Percentiles rank a stretch among this genome's conserved stretches.
Conservation (phyloP, 2,888 invertebrate species). For the Spodoptera littoralis region DNA sequence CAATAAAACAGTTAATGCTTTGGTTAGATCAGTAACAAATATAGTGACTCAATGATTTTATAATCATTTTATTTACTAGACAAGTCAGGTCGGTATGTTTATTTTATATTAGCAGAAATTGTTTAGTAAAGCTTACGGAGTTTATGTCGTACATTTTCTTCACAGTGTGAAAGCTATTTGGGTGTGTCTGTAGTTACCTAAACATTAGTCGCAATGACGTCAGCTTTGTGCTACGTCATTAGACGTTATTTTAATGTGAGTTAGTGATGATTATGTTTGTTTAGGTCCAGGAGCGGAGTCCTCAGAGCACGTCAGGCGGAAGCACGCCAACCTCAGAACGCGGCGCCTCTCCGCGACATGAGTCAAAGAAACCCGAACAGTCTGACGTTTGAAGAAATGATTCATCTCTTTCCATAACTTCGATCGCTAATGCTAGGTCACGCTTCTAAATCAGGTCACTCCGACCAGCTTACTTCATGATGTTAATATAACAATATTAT, state of each 20-base stretch:
- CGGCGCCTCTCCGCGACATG: conserved; percentile 70
- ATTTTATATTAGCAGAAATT: not conserved
- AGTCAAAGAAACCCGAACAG: conserved; percentile 38
- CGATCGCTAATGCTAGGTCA: conserved; percentile 11
- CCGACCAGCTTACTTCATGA: conserved; percentile 23
- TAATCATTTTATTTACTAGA: not conserved
- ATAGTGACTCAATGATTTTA: conserved; percentile 23
- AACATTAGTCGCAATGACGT: not conserved
- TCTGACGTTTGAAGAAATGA: conserved; percentile 8
- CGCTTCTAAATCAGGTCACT: conserved; percentile 18
- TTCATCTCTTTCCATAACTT: conserved; percentile 11
- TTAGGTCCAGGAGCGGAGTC: conserved; percentile 83
- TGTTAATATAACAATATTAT: conserved; percentile 8
- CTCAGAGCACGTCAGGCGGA: conserved; percentile 82
- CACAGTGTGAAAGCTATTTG: not conserved
- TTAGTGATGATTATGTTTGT: conserved; percentile 29
- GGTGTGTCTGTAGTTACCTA: not conserved
- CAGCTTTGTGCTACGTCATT: not conserved
- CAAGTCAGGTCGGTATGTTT: not conserved
- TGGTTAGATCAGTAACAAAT: conserved; percentile 12
- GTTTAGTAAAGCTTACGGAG: not conserved
- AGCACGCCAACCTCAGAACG: conserved; percentile 83
- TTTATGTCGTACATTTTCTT: not conserved
- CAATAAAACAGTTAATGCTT: conserved; percentile 39
- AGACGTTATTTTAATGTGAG: not conserved